phyloP scores from a whole-genome alignment of 2,113 vertebrate genomes.

The Machaerirhynchus nigripectus region DNA sequence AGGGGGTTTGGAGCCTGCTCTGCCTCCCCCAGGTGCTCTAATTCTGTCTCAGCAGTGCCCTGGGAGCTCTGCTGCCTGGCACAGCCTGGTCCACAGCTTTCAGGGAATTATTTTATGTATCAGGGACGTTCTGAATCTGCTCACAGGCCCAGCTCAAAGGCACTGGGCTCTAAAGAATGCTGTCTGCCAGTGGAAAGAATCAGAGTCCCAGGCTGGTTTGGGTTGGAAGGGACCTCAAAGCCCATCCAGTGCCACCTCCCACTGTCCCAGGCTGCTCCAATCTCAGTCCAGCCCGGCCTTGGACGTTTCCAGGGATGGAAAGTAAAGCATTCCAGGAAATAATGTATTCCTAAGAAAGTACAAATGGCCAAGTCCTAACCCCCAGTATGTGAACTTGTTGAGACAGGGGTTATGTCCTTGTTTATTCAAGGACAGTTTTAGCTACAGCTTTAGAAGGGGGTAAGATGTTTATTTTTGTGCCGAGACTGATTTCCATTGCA shows the following conservation, averaged over 20 bases:
- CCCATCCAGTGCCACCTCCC: accelerated
- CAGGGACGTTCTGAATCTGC: background rate
- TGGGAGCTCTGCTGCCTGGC: background rate
- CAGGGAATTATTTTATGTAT: background rate
- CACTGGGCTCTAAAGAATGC: background rate
- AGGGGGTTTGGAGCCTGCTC: background rate
- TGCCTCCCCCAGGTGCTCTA: background rate
- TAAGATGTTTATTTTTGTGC: background rate
- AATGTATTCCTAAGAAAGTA: background rate
- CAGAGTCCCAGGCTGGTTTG: background rate
- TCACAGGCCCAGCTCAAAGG: background rate
- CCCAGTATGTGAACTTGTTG: accelerated
- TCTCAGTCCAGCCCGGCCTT: accelerated
- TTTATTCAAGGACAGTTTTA: background rate
- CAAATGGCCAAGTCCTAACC: background rate
- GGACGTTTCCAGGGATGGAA: background rate
- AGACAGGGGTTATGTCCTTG: background rate
- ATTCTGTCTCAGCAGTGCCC: background rate
- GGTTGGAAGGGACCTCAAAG: background rate
- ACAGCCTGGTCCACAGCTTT: background rate
- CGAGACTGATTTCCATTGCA: background rate
- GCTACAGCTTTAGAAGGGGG: background rate
- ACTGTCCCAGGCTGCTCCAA: background rate
- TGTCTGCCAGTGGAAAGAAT: background rate
- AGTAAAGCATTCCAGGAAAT: background rate